Evolutionary conservation across 2,888 invertebrate genomes (phyloP), one percentile per base, ranked within the genome.

Genomic region (Callyntrura sp.): DNA sequence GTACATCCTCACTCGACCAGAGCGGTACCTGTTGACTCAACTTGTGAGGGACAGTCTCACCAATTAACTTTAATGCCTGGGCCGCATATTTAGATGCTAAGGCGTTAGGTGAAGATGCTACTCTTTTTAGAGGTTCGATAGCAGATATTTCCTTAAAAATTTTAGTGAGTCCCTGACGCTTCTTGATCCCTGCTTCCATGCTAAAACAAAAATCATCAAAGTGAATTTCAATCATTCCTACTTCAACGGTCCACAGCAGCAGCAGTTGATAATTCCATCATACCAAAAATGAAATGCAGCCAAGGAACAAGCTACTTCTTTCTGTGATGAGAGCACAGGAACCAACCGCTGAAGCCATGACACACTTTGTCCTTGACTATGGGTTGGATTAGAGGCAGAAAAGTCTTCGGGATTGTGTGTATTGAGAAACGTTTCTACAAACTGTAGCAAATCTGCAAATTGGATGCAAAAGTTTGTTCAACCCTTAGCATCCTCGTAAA

Each of bases 151-250:
- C 98, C 91, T 97, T 96, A 94, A 99, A 99, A 94, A 98, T 97
- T 94, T 97, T 97, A 0, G 98, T 98, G 92, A 98, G 98, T 4
- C 97, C 97, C 94, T 98, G 98, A 93, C 97, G 97, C 94, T 98
- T 98, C 94, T 99, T 99, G 85, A 99, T 99, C 55, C 98, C 98
- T 12, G 99, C 99, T 95, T 99, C 99, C 98, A 99, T 99, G 94
- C 99, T 99, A 99, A 98, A 51, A 2, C 35, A 88, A 55, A 51
- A 25, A 28, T 43, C 8, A 17, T 48, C 11, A 48, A 48, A n/a
- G n/a, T n/a, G n/a, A n/a, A n/a, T n/a, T n/a, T n/a, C n/a, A n/a
- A n/a, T n/a, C n/a, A n/a, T n/a, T n/a, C n/a, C n/a, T n/a, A n/a
- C n/a, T n/a, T n/a, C n/a, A n/a, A 43, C 17, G 14, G 17, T 70